Evolutionary conservation across 2,888 invertebrate species (phyloP), one percentile per base, ranked within the genome.

Genomic region (Cryptops parisi): DNA sequence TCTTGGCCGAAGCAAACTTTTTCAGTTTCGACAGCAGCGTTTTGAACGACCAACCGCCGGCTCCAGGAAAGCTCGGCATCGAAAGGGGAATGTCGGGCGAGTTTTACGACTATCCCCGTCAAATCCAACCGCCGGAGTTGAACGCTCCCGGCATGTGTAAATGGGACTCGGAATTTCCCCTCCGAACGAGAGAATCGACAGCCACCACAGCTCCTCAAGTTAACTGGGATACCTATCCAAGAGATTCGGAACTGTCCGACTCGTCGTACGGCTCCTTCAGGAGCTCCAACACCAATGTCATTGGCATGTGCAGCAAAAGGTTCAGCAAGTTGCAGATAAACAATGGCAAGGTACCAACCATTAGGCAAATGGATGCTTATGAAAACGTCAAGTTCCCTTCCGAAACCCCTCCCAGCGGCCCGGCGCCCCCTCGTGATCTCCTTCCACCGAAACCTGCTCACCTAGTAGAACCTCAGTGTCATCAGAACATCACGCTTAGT

Each of bases 381-480:
- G 44, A 52, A 27, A 52, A 52, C 33, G 45, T 52, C 6, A 21
- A 25, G 4, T 1, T 41, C 17, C 2, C 27, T 3, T 17, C n/a
- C 6, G 39, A 45, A 6, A 39, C 44, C 6, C 15, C 12, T 2
- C 22, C 44, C 1, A 41, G 41, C 24, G 19, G 23, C 9, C 17
- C 22, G 9, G 23, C 38, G 3, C 48, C 48, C 1, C 48, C 48
- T 33, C 6, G 33, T 6, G n/a, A n/a, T 5, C 82, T 82, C 3
- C 73, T 84, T 52, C 84, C 85, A 3, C 82, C 85, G 1, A 87
- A 87, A 69, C 83, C 83, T 0, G 72, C 77, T 26, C 74, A 76
- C 56, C 69, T 76, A 66, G 70, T 70, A 48, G 71, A 69, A 58
- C 66, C 43, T 12, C 12, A 41, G n/a, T 6, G 17, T 6, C 19